phyloP scores from a whole-genome alignment of 2,113 vertebrate species.

The Misgurnus anguillicaudatus region DNA sequence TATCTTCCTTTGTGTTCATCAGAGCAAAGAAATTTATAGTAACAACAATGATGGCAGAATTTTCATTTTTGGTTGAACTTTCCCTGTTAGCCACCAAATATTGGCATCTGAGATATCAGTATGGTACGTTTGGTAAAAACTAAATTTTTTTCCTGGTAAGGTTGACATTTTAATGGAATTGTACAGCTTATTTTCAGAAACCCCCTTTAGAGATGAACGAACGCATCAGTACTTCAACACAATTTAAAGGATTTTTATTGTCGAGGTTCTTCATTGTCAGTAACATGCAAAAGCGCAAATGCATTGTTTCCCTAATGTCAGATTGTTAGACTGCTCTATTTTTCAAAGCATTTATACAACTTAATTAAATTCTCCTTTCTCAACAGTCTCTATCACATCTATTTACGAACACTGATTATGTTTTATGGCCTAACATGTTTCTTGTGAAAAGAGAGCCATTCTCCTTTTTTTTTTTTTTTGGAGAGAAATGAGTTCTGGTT shows the following conservation, averaged over 20 bases:
- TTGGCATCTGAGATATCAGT: too few relatives aligned
- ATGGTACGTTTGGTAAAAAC: too few relatives aligned
- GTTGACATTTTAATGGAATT: too few relatives aligned
- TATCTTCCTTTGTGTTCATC: too few relatives aligned
- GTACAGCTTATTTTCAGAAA: neutral
- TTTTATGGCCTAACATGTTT: neutral
- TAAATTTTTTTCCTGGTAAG: too few relatives aligned
- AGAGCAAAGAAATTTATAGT: too few relatives aligned
- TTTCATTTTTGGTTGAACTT: too few relatives aligned
- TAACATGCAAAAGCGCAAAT: neutral
- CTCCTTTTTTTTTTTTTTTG: neutral
- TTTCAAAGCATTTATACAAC: slow-evolving; percentile 8
- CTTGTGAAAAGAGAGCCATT: neutral
- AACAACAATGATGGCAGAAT: too few relatives aligned
- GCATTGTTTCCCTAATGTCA: neutral
- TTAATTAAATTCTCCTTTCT: slow-evolving; percentile 13
- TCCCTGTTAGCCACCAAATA: too few relatives aligned
- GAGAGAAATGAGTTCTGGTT: neutral
- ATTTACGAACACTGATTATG: neutral
- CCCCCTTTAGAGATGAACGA: neutral
- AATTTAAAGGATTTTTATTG: neutral
- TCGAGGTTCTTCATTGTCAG: neutral
- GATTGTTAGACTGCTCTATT: neutral
- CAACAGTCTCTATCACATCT: neutral
- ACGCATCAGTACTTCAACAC: neutral